phyloP scores from a whole-genome alignment of 2,113 vertebrate species.

The Microcebus tavaratra region DNA sequence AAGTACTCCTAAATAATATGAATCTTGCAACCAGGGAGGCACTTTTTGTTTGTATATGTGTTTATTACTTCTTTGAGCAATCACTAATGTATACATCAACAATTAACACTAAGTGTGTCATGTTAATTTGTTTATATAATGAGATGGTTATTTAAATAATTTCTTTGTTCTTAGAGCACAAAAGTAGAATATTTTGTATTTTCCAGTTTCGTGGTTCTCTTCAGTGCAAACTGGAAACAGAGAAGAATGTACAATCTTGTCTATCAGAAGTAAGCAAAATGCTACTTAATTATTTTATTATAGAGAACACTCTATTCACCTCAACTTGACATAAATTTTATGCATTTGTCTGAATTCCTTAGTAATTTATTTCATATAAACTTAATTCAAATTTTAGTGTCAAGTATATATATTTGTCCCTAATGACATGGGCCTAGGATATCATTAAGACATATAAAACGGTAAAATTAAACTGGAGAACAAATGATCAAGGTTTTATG shows the following conservation, averaged over 20 bases:
- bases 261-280: not conserved
- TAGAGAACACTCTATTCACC: not conserved
- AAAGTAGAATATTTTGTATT: not conserved
- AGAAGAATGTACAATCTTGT: not conserved
- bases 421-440: not conserved
- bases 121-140: not conserved
- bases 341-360: not conserved
- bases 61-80: not conserved
- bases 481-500: constrained; percentile 14
- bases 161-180: not conserved
- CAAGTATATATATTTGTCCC: not conserved
- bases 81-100: not conserved
- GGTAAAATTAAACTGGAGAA: constrained; percentile 46
- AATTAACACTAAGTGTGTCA: not conserved
- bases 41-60: not conserved
- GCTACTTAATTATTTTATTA: not conserved
- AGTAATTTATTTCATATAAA: not conserved
- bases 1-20: not conserved
- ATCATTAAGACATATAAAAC: constrained; percentile 48
- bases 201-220: not conserved
- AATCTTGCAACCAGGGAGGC: not conserved
- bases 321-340: not conserved
- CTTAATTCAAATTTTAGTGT: not conserved
- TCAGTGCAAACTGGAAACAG: not conserved
- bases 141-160: not conserved